These are phyloP conservation scores for Drymonia ruficornis DNA, from an alignment of 2,888 invertebrate species.

Conservation along the genomic window DNA sequence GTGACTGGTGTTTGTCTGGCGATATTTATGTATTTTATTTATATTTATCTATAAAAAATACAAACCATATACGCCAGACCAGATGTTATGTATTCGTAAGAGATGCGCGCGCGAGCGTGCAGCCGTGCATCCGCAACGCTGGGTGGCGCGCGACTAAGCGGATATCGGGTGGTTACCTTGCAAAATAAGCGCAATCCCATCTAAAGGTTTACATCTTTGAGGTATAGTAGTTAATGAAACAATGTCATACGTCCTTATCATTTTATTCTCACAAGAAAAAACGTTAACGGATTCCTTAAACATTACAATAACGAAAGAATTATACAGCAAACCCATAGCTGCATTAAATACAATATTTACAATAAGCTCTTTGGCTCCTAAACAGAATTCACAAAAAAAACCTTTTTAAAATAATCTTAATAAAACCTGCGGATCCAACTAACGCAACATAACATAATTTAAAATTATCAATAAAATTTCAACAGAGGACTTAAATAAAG, in stretches of 20 bases:
- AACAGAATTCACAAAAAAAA: slow-evolving; percentile 70
- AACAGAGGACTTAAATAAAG: slow-evolving; percentile 62
- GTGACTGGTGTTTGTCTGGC: too few relatives aligned
- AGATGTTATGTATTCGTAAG: too few relatives aligned
- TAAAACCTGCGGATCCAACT: slow-evolving; percentile 72
- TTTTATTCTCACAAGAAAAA: slow-evolving; percentile 84
- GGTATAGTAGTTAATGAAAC: slow-evolving; percentile 37
- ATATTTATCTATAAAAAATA: too few relatives aligned
- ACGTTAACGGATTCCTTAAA: slow-evolving; percentile 84
- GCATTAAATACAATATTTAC: slow-evolving; percentile 69
- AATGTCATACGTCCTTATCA: slow-evolving; percentile 57
- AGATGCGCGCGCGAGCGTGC: too few relatives aligned
- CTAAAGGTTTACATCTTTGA: too few relatives aligned
- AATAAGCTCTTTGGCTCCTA: slow-evolving; percentile 83
- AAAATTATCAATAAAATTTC: slow-evolving; percentile 80
- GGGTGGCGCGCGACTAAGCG: too few relatives aligned
- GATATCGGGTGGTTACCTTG: too few relatives aligned
- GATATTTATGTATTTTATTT: too few relatives aligned
- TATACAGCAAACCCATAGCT: slow-evolving; percentile 66
- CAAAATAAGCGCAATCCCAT: too few relatives aligned
- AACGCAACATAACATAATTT: slow-evolving; percentile 73
- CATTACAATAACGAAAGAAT: slow-evolving; percentile 82
- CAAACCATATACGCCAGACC: too few relatives aligned
- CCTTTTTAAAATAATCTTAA: slow-evolving; percentile 41
- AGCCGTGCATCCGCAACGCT: too few relatives aligned